phyloP scores from a whole-genome alignment of 2,797 vertebrate genomes.

The Picus viridis region DNA sequence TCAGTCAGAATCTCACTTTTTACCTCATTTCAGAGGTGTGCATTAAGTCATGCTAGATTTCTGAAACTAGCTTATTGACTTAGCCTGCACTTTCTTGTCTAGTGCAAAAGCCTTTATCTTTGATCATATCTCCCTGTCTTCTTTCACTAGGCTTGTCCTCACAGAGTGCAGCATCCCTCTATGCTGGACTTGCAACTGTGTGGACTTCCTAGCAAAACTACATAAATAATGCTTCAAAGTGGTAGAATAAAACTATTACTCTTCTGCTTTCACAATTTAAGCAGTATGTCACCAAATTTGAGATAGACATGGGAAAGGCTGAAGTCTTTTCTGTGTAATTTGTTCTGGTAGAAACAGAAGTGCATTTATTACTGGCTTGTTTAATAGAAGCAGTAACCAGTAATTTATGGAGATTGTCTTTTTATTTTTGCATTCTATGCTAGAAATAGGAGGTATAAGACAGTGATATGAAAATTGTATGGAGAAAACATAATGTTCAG shows the following conservation, averaged over 20 bases:
- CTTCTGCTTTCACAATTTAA: background rate
- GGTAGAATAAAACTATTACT: background rate
- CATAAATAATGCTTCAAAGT: background rate
- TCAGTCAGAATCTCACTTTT: background rate
- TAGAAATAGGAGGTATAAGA: background rate
- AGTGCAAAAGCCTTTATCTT: background rate
- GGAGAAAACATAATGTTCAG: background rate
- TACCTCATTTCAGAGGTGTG: background rate
- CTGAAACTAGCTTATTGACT: background rate
- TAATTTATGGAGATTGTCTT: background rate
- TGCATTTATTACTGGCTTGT: background rate
- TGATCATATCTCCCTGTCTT: background rate
- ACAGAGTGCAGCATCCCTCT: background rate
- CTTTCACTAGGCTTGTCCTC: background rate
- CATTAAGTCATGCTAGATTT: background rate
- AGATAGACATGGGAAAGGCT: background rate
- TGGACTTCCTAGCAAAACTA: background rate
- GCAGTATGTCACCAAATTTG: background rate
- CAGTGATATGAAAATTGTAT: background rate
- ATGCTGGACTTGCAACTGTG: background rate
- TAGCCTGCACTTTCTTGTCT: background rate
- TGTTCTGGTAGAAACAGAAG: background rate
- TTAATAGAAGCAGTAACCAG: background rate
- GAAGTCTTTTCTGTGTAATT: background rate
- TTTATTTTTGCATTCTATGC: background rate